phyloP scores from a whole-genome alignment of 2,797 vertebrate genomes.

The Yasuhikotakia modesta region DNA sequence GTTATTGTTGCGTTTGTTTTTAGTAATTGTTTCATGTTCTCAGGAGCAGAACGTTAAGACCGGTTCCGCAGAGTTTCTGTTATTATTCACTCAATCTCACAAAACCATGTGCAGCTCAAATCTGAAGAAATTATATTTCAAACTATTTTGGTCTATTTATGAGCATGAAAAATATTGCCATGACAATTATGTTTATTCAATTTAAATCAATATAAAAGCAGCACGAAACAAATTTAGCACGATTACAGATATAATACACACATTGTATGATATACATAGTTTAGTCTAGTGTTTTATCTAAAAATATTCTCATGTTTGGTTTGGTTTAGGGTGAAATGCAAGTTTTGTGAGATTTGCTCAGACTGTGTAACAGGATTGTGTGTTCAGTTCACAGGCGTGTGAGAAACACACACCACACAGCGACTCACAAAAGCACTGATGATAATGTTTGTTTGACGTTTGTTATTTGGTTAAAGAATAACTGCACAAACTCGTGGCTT shows the following conservation, averaged over 20 bases:
- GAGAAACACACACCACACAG: no score
- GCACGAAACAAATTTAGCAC: background rate
- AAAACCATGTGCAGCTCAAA: background rate
- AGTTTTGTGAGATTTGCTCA: no score
- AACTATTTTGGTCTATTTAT: background rate
- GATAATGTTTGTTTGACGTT: no score
- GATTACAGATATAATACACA: background rate
- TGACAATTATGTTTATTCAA: background rate
- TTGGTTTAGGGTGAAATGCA: no score
- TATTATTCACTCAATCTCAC: no score
- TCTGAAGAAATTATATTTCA: background rate
- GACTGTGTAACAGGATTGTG: no score
- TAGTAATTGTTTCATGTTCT: background rate
- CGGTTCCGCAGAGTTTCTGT: no score
- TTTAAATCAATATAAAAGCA: background rate
- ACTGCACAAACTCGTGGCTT: background rate
- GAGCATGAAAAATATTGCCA: no score
- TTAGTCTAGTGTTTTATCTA: no score
- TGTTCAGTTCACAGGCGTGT: no score
- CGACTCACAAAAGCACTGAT: no score
- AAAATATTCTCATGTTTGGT: no score
- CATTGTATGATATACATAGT: background rate
- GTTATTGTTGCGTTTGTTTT: constrained; percentile 25
- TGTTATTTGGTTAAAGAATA: background rate
- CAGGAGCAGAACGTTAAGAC: background rate